Evolutionary conservation across 2,888 invertebrate species (phyloP), one percentile per base, ranked within the genome.

Genomic region (Lysandra bellargus): DNA sequence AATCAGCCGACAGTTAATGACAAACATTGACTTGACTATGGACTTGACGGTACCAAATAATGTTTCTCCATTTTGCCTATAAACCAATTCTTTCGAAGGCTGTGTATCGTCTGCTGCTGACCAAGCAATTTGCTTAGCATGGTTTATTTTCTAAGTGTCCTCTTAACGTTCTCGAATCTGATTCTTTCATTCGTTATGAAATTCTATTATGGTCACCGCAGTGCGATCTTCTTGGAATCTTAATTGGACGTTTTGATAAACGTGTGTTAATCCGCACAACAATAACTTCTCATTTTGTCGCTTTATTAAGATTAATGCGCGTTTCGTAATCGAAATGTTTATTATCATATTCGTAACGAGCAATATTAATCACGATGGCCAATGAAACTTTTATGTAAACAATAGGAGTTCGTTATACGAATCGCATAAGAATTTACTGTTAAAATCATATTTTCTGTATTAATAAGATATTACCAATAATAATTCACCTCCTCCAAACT

Each of bases 171-270:
- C 4, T 14, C 53, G 3, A 4, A 44, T 44, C 49, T 49, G 9
- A 49, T 49, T 9, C 9, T 9, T 49, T 44, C 9, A 2, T 44
- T 44, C 44, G 44, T 44, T 44, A 9, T 9, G 44, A 44, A 44
- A 44, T 9, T 69, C 33, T 12, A 17, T 37, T 69, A 37, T 69
- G 33, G 69, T 69, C 69, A 69, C 69, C 33, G 69, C 9, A n/a
- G 40, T 73, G 37, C n/a, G 73, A 73, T 23, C 74, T n/a, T 74
- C 9, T 44, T 74, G 44, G 44, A 44, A 74, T 74, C 23, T 74
- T 74, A 74, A 74, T 74, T 74, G 23, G 44, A 74, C 23, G 74
- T 23, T 74, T 23, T 74, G 74, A 74, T 74, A 74, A 74, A 74
- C 74, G 74, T 44, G 33, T 44, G 74, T 40, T 74, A 44, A 44